Percentiles rank a stretch among this genome's conserved stretches.
Conservation (phyloP, 2,888 invertebrate genomes). For the Sphinx pinastri region DNA sequence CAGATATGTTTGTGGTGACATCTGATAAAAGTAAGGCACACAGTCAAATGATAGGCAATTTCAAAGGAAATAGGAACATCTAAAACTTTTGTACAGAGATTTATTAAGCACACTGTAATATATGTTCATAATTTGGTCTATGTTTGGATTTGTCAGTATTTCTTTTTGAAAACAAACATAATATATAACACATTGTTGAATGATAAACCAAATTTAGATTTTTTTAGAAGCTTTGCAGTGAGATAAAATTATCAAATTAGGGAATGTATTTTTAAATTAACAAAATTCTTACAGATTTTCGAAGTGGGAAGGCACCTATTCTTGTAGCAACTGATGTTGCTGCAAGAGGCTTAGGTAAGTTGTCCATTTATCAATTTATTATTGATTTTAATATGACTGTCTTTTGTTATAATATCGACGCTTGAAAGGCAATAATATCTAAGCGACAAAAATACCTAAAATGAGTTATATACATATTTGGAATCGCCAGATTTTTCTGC, state of each 20-base stretch:
- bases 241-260: constrained; percentile 3
- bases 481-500: no score
- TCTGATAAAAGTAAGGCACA: not conserved
- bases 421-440: no score
- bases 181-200: not conserved
- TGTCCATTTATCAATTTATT: constrained; percentile 19
- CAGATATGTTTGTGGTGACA: constrained; percentile 36
- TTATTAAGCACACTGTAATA: not conserved
- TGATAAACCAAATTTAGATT: not conserved
- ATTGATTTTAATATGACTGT: no score
- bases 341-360: constrained; percentile 95
- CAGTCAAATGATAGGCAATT: not conserved
- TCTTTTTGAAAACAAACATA: not conserved
- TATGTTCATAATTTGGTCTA: not conserved
- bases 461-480: no score
- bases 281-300: constrained; percentile 88
- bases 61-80: not conserved
- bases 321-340: constrained; percentile 98
- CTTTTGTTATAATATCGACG: no score
- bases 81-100: not conserved
- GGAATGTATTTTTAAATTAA: constrained; percentile 11
- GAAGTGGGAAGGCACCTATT: constrained; percentile 93
- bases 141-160: not conserved
- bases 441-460: no score
- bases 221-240: not conserved